Evolutionary conservation across 2,113 vertebrate genomes (phyloP), one percentile per base, ranked within the genome.

Genomic region (Synchiropus splendidus): DNA sequence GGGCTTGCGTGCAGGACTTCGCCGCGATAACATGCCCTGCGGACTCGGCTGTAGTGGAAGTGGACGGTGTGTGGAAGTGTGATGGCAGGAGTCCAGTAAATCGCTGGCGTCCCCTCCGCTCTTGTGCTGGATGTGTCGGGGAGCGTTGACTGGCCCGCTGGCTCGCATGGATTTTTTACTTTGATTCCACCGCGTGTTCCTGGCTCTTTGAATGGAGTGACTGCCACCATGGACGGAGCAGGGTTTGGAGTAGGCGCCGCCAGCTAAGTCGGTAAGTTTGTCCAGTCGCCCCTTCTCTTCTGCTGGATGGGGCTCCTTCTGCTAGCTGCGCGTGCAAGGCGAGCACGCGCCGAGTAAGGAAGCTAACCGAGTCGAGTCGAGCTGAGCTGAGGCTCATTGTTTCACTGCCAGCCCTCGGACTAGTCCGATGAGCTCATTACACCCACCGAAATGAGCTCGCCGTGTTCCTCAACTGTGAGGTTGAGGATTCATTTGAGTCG

Each of bases 31-130:
- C 46, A 82, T 83, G 79, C 58, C 54, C 47, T 39, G 52, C 46
- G 70, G 67, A 69, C 57, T 58, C 41, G 72, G 68, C 71, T 31
- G 65, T 72, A 70, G 50, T 69, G 70, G 69, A 48, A 54, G 74
- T 46, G 73, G 77, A 83, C 76, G 67, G 70, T 70, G 56, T 73
- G 74, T 65, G 56, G 50, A 51, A 74, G 81, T 75, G 80, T 77
- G 81, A 83, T 81, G 84, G 85, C 84, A 80, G 72, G 68, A 74
- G 80, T 85, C 80, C 83, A 84, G 80, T 84, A 80, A 83, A 61
- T 74, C 55, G 66, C 83, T 79, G 82, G 81, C 81, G 81, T 84
- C 70, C 70, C 72, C 76, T 78, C 66, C 61, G 70, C 72, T 81
- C 77, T 67, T 57, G 73, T 71, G 74, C 54, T 77, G 84, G 83